phyloP scores from a whole-genome alignment of 2,113 vertebrate species.

The Colaptes auratus region DNA sequence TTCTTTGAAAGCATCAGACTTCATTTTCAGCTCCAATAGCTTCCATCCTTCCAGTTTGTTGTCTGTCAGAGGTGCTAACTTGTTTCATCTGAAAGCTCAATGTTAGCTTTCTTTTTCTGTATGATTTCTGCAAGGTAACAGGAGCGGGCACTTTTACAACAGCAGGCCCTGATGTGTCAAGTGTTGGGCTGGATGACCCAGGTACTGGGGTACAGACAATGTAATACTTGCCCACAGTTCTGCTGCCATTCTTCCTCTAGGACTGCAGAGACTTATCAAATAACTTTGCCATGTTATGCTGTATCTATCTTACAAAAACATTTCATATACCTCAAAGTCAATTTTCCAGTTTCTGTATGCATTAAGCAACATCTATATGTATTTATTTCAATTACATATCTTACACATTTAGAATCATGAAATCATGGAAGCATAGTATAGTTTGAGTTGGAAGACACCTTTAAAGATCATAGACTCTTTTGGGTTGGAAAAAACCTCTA shows the following conservation, averaged over 20 bases:
- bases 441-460: neutral
- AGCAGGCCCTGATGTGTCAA: neutral
- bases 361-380: neutral
- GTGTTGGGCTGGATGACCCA: neutral
- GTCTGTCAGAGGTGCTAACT: neutral
- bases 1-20: neutral
- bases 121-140: neutral
- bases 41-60: neutral
- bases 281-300: neutral
- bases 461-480: neutral
- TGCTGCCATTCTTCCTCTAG: neutral
- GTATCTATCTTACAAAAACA: neutral
- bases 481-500: neutral
- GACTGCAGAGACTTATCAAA: neutral
- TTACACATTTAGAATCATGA: neutral
- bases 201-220: neutral
- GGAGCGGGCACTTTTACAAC: neutral
- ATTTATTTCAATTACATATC: neutral
- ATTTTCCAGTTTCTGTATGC: neutral
- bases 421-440: neutral
- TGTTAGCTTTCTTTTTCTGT: neutral
- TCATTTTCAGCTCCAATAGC: slow-evolving; percentile 17
- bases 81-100: neutral
- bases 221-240: neutral
- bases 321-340: neutral